Percentiles rank a stretch among this genome's conserved stretches.
Evolutionary conservation across 2,113 vertebrate species (phyloP).

Genomic region (mouse (Mus musculus)): DNA sequence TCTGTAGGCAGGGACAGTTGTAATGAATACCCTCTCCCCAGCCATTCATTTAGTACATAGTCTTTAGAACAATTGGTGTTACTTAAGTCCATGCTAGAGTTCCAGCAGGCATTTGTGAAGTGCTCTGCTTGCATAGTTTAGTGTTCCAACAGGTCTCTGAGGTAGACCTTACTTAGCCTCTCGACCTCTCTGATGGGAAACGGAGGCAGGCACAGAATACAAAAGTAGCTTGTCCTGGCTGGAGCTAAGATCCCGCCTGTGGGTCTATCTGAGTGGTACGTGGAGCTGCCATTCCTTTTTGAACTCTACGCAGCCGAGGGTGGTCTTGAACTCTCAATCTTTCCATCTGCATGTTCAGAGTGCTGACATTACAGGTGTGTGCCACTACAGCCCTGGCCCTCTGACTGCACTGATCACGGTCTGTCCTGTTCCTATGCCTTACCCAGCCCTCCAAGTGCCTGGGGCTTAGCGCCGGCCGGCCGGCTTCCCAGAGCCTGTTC

Average conservation of each 20-base stretch:
- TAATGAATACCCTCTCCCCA: not conserved
- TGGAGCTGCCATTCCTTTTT: not conserved
- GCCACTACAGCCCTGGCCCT: too few species aligned
- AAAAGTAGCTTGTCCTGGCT: not conserved
- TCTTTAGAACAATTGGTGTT: not conserved
- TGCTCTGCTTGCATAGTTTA: not conserved
- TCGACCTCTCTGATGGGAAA: not conserved
- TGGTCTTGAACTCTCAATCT: not conserved
- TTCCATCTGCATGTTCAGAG: not conserved
- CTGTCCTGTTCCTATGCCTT: not conserved
- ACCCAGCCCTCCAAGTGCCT: not conserved
- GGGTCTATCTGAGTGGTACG: not conserved
- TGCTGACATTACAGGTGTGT: not conserved
- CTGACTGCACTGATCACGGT: not conserved
- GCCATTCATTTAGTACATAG: not conserved
- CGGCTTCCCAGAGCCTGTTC: not conserved
- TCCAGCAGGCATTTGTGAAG: not conserved
- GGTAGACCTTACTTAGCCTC: not conserved
- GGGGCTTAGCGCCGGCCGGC: fast-evolving
- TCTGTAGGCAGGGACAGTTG: not conserved
- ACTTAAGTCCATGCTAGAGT: not conserved
- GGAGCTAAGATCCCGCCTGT: not conserved
- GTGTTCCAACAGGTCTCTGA: not conserved
- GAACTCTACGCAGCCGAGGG: not conserved
- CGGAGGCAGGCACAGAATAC: not conserved